These are phyloP conservation scores for Formica selysi DNA, from an alignment of 1,140 invertebrate species.

Conservation along the genomic window DNA sequence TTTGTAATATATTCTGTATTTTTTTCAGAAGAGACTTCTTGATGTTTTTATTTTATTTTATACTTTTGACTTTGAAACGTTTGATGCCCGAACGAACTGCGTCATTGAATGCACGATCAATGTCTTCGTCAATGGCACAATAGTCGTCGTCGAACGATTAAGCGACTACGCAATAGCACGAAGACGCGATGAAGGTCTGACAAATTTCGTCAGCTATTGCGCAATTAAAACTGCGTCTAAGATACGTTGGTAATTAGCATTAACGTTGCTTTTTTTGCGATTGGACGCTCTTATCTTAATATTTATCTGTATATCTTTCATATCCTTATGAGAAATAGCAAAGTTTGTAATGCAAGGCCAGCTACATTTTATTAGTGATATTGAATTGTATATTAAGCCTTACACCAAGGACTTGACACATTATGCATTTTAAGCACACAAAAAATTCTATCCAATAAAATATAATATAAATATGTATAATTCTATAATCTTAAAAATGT, in stretches of 20 bases:
- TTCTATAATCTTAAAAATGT: neutral
- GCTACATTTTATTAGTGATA: constrained; percentile 3
- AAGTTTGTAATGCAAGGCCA: neutral
- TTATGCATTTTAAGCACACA: neutral
- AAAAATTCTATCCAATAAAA: neutral
- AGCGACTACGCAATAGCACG: constrained; percentile 20
- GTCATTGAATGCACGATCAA: constrained; percentile 11
- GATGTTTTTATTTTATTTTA: neutral
- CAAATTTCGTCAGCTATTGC: constrained; percentile 49
- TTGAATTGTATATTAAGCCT: neutral
- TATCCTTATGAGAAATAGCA: neutral
- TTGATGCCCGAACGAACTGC: constrained; percentile 23
- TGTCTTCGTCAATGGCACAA: constrained; percentile 49
- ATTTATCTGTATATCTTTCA: constrained; percentile 14
- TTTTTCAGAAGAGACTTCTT: neutral
- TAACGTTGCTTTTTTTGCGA: constrained; percentile 2
- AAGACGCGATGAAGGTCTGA: neutral
- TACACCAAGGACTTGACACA: neutral
- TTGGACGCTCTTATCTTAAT: constrained; percentile 51
- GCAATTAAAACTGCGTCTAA: constrained; percentile 34
- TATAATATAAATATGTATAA: constrained; percentile 12
- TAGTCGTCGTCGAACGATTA: constrained; percentile 39
- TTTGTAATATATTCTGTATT: neutral
- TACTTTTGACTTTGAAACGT: neutral
- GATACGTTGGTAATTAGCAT: constrained; percentile 39